These are phyloP conservation scores for Piprites chloris DNA, from an alignment of 2,113 vertebrate species.

Conservation along the genomic window DNA sequence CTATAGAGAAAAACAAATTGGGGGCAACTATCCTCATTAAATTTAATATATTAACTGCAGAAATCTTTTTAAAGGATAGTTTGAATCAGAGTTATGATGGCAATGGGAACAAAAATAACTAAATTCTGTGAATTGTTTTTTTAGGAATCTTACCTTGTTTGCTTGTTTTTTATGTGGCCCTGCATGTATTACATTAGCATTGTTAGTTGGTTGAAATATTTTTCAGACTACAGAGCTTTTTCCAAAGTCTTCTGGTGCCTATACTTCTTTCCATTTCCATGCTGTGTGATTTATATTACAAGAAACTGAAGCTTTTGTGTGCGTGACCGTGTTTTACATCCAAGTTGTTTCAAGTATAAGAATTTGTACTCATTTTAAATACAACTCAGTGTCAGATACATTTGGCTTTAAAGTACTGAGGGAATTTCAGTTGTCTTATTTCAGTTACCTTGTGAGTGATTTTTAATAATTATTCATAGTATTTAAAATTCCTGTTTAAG, in stretches of 20 bases:
- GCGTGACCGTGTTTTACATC: neutral
- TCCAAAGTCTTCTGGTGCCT: neutral
- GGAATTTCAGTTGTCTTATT: neutral
- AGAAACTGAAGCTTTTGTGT: neutral
- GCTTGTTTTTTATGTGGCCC: neutral
- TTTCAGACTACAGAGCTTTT: neutral
- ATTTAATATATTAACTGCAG: slow-evolving; percentile 20
- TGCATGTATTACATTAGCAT: neutral
- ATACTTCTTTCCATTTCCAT: neutral
- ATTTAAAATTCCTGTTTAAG: neutral
- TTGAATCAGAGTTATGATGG: neutral
- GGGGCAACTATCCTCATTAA: slow-evolving; percentile 37
- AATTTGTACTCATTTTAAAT: neutral
- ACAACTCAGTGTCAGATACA: neutral
- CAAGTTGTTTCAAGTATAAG: neutral
- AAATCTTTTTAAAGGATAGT: neutral
- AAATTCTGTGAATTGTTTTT: neutral
- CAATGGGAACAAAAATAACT: neutral
- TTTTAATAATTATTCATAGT: neutral
- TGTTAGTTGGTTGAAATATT: neutral
- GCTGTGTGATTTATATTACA: neutral
- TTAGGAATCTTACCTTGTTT: neutral
- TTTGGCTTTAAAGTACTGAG: neutral
- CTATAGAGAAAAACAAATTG: slow-evolving; percentile 1
- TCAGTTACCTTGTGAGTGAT: neutral